phyloP scores from a whole-genome alignment of 2,113 vertebrate genomes.

The Hoplias malabaricus region DNA sequence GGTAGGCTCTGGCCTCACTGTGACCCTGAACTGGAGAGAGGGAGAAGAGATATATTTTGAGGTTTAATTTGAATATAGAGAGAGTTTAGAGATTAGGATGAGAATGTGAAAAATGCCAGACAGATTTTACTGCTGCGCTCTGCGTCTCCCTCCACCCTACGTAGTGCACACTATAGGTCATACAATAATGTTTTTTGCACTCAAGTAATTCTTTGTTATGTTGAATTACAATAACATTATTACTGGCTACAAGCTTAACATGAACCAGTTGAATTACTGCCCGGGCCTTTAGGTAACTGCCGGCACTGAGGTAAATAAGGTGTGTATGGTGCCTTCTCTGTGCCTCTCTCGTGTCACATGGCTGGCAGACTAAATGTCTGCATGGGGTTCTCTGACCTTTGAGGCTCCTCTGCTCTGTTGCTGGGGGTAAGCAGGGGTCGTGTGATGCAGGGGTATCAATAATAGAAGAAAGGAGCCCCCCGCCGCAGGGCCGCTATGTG shows the following conservation, averaged over 20 bases:
- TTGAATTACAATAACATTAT: too few species aligned
- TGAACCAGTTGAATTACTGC: neutral
- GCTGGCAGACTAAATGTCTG: slow-evolving; percentile 64
- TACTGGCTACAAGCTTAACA: neutral
- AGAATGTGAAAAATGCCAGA: too few species aligned
- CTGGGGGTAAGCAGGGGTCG: slow-evolving; percentile 61
- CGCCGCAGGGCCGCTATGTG: slow-evolving; percentile 68
- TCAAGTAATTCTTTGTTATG: too few species aligned
- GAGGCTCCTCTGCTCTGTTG: slow-evolving; percentile 62
- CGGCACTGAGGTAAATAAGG: neutral
- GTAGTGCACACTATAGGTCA: too few species aligned
- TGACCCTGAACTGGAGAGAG: too few species aligned
- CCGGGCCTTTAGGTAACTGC: neutral
- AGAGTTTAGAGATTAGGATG: too few species aligned
- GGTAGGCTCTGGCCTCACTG: too few species aligned
- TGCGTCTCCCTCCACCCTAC: too few species aligned
- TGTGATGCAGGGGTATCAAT: slow-evolving; percentile 77
- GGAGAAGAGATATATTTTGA: too few species aligned
- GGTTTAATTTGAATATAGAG: too few species aligned
- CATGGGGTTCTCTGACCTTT: slow-evolving; percentile 70
- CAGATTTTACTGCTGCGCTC: too few species aligned
- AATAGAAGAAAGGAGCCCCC: slow-evolving; percentile 71
- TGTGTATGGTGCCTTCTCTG: neutral
- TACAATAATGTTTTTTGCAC: too few species aligned
- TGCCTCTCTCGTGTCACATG: slow-evolving; percentile 29